Base-by-base conservation (phyloP, 1,140 invertebrate genomes). In the Pseudomyrmex sp. region DNA sequence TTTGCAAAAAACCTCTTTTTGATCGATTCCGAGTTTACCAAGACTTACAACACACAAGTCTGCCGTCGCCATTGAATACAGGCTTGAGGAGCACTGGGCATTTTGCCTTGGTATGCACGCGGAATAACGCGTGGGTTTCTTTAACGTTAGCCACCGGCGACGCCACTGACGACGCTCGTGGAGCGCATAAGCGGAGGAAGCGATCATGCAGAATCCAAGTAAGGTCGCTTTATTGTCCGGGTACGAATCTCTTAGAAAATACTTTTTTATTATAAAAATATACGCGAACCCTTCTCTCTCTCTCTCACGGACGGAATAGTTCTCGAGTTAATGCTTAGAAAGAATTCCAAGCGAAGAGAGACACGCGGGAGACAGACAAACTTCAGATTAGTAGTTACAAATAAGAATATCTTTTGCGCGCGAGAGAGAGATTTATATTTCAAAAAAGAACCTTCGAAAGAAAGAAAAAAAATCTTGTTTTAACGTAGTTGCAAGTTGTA, bases 121-220 rank as follows among this genome's bases (percentile, higher is more conserved):
- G 54, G 86, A 86, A 86, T 83, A 88, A 88, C 44, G 88, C 84
- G 88, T 88, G 84, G 88, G 88, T 72, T 86, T 77, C 84, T 74
- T 48, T 20, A 15, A n/a, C 52, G 62, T 35, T 88, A 73, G 63
- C 86, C 87, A 88, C 88, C 86, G 70, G 73, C 86, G 84, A 85
- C 79, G 50, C 63, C 63, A 59, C 69, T 46, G 62, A 44, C 35
- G 35, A 35, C 35, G 66, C 20, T 66, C 62, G 62, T 50, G 18
- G 59, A 52, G n/a, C 48, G 69, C 58, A 75, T 75, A 75, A 75
- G 70, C 69, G 79, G 72, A 82, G 72, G 79, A 80, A 79, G 54
- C 54, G 66, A 48, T 62, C 44, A 35, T 23, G 44, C 66, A 20
- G 23, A 10, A 3, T 26, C 65, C 20, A 8, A 61, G 76, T 70